Base-by-base conservation (phyloP, 2,797 vertebrate species). In the Eulemur mongoz region DNA sequence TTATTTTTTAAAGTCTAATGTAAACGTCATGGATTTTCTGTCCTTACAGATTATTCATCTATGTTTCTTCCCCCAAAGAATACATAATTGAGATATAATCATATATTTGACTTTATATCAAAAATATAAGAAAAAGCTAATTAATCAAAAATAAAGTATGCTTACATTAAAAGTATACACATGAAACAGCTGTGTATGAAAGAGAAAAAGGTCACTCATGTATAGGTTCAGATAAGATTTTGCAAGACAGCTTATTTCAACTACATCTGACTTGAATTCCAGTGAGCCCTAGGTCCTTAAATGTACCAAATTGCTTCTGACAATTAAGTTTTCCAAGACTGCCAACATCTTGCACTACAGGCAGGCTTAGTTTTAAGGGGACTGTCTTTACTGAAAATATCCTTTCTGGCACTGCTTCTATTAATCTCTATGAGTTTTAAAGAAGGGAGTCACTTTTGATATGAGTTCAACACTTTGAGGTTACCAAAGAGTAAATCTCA, bases 401-500 rank as follows among this genome's bases (percentile, higher is more conserved):
- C 27, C 48, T 91, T 95, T 96, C 23, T 50, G 30, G 9, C 1
- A 40, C 7, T 61, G 63, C 3, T 92, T 93, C 79, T 95, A 91
- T 80, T 92, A 95, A 93, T 90, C 35, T 23, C 27, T 70, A 35
- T 70, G 30, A 25, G 14, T 59, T 86, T 80, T 97, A 61, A 87
- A 57, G 13, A 87, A 87, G 5, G 15, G 94, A 94, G 67, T 70
- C 25, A 61, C 38, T 94, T 96, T 91, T 38, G 8, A 84, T 93
- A 87, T 84, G 17, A 59, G 20, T 54, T 81, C 27, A 91, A 43
- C 32, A 57, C 11, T 82, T 75, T 63, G 43, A 86, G 8, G 6
- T 50, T 79, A 76, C 27, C 13, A 76, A 95, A 82, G 5, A 91
- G 32, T 30, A 92, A 94, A 57, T 95, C 67, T 91, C 85, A 83